phyloP scores from a whole-genome alignment of 2,888 invertebrate genomes.

The Malthinus flaveolus region DNA sequence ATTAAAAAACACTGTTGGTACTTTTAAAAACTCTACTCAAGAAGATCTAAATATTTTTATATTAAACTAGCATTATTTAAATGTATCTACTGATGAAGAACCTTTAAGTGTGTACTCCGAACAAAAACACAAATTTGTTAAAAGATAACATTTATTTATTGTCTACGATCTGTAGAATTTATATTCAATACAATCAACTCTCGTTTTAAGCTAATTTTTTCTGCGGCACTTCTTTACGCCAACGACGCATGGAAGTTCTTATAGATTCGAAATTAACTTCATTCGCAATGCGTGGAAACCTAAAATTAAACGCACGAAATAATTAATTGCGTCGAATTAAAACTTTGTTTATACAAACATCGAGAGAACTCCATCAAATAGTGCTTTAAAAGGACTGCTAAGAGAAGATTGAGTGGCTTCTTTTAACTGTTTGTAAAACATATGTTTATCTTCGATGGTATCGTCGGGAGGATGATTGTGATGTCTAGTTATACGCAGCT shows the following conservation, averaged over 20 bases:
- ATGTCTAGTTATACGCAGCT: constrained; percentile 34
- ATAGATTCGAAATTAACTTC: constrained; percentile 33
- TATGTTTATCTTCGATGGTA: constrained; percentile 26
- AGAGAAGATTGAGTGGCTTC: constrained; percentile 17
- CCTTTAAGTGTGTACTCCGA: neutral
- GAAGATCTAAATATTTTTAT: no score
- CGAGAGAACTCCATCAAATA: constrained; percentile 25
- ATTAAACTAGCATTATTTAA: no score
- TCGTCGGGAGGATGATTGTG: constrained; percentile 42
- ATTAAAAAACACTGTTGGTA: constrained; percentile 31
- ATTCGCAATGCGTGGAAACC: constrained; percentile 37
- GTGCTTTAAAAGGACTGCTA: constrained; percentile 12
- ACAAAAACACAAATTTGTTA: neutral
- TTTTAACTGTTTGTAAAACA: constrained; percentile 23
- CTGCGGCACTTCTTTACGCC: constrained; percentile 31
- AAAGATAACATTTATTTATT: no score
- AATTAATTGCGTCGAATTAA: neutral
- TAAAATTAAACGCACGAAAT: constrained; percentile 31
- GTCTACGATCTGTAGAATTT: neutral
- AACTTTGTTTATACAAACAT: constrained; percentile 12
- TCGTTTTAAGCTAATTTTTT: neutral
- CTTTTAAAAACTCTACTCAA: neutral
- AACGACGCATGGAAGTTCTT: constrained; percentile 37
- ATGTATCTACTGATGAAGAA: neutral
- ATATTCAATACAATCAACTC: neutral